Base-by-base conservation (phyloP, 2,888 invertebrate species). In the Xestia sexstrigata region DNA sequence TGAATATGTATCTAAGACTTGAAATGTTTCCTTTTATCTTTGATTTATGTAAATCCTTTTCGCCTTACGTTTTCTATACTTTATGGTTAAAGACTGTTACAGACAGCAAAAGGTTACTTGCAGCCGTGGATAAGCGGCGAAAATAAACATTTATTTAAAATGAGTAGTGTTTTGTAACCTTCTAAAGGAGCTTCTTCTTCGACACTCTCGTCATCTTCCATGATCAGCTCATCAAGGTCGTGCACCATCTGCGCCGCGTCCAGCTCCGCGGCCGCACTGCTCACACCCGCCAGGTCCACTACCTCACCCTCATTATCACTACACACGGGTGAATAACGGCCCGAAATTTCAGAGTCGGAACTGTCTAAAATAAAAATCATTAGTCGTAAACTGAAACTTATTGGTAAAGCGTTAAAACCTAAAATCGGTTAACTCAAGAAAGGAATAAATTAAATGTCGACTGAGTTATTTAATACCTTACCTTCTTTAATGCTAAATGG, bases 271-370 rank as follows among this genome's bases (percentile, higher is more conserved):
- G 88, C 86, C 0, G 88, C 84, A 62, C 71, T 89, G 67, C 45
- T 85, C 0, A 82, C 78, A 13, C 84, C 86, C 5, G 86, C 85
- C 30, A 88, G 60, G 67, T 90, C 91, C 5, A 90, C 91, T 4
- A 90, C 88, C 23, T 94, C 95, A 4, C 88, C 91, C 23, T 95
- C 96, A 39, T 91, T 91, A 39, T 96, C 96, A 86, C 97, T 98
- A 88, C 98, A 98, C 39, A 98, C 97, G 0, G 98, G 98, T 74
- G 98, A 98, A 90, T 97, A 97, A 70, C 97, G 97, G 35, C 97
- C 97, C 0, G 97, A 97, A 84, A 96, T 93, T 84, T 97, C 97
- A 0, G 97, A 97, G 91, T 97, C 97, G 2, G 97, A 97, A 87
- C 95, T 96, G 60, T 96, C 97, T 97, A 91, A 45, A 82, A 84